Percentiles rank a stretch among this genome's conserved stretches.
phyloP scores from a whole-genome alignment of 2,888 invertebrate genomes.

The Drosophila tripunctata region DNA sequence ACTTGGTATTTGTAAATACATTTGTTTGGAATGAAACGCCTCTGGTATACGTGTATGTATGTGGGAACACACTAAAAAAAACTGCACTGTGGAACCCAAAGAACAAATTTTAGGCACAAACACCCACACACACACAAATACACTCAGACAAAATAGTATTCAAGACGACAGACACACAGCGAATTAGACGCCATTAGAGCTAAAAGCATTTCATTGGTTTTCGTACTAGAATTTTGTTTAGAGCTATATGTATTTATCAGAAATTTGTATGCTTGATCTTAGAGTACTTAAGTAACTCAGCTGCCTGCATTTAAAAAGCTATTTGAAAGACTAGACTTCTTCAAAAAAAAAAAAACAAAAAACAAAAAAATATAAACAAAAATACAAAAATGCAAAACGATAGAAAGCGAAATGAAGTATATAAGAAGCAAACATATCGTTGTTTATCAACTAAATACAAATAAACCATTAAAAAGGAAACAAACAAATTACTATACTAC shows the following conservation, averaged over 20 bases:
- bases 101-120: conserved; percentile 12
- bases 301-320: conserved; percentile 42
- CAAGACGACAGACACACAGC: conserved; percentile 15
- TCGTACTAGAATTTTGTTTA: conserved; percentile 51
- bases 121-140: conserved; percentile 12
- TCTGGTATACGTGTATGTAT: conserved; percentile 16
- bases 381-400: conserved; percentile 3
- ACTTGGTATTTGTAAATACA: background rate
- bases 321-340: conserved; percentile 23
- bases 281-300: conserved; percentile 19
- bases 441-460: conserved; percentile 48
- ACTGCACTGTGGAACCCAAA: conserved; percentile 28
- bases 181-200: conserved; percentile 59
- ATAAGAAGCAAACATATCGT: conserved; percentile 72
- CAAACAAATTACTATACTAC: background rate
- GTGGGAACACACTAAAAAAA: conserved; percentile 24
- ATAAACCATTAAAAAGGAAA: conserved; percentile 18
- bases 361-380: background rate
- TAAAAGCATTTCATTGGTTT: conserved; percentile 55
- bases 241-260: conserved; percentile 30
- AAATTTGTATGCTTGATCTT: conserved; percentile 37
- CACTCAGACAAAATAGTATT: conserved; percentile 17
- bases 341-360: conserved; percentile 8
- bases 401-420: background rate
- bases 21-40: background rate